These are phyloP conservation scores for Plotosus lineatus DNA, from an alignment of 2,113 vertebrate species.

Conservation along the genomic window DNA sequence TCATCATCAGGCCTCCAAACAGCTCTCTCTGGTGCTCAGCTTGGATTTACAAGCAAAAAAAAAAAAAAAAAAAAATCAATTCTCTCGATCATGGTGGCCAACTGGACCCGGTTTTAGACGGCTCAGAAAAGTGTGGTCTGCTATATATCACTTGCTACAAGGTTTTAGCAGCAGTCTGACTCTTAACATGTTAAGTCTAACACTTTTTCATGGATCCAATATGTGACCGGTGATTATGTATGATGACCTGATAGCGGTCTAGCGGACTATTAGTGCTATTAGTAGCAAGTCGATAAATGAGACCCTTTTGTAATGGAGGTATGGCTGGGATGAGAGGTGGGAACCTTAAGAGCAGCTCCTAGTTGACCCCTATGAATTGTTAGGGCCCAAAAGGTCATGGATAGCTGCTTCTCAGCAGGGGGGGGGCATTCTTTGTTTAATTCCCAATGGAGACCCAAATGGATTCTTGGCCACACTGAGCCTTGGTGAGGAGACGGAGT, in stretches of 20 bases:
- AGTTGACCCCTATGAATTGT: constrained; percentile 18
- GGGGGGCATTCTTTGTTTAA: constrained; percentile 43
- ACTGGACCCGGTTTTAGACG: constrained; percentile 39
- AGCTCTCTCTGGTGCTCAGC: constrained; percentile 46
- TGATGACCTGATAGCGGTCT: constrained; percentile 27
- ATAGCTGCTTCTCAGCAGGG: constrained; percentile 40
- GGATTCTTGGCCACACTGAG: constrained; percentile 32
- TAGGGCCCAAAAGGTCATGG: constrained; percentile 49
- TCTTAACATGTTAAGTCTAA: constrained; percentile 39
- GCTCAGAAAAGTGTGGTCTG: neutral
- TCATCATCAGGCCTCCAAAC: constrained; percentile 59
- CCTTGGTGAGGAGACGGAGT: constrained; percentile 16
- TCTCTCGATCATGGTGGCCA: constrained; percentile 61
- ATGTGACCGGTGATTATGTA: constrained; percentile 3
- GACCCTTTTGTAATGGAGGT: constrained; percentile 17
- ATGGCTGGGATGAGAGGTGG: constrained; percentile 31
- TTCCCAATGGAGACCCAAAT: constrained; percentile 39
- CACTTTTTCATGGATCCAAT: constrained; percentile 24
- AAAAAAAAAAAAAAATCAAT: constrained; percentile 69
- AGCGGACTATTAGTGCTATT: constrained; percentile 42
- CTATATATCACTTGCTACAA: constrained; percentile 29
- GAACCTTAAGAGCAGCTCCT: constrained; percentile 5
- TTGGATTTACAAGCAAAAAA: constrained; percentile 63
- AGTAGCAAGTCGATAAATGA: constrained; percentile 40
- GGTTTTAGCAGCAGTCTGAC: constrained; percentile 10